A percentile compares a stretch with the other conserved stretches of the same genome.
Evolutionary conservation across 2,113 vertebrate genomes (phyloP).

Genomic region (Lasiurus cinereus): DNA sequence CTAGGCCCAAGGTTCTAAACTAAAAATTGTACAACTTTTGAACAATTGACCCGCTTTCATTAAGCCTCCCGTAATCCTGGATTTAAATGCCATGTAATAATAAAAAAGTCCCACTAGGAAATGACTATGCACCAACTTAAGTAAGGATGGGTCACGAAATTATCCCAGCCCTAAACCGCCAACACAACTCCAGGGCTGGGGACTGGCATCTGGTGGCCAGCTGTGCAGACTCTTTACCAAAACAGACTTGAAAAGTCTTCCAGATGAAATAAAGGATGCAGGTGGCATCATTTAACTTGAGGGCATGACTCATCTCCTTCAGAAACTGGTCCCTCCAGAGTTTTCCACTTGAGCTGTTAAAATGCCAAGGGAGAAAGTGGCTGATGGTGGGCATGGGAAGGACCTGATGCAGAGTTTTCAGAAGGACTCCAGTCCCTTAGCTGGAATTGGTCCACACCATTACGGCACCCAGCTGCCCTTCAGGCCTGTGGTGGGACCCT

Average conservation of each 20-base stretch:
- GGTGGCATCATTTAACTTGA: constrained; percentile 72
- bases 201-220: constrained; percentile 78
- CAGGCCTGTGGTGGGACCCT: neutral
- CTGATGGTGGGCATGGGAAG: neutral
- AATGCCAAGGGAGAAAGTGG: constrained; percentile 28
- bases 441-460: neutral
- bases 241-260: constrained; percentile 41
- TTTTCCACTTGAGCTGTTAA: constrained; percentile 58
- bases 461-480: neutral
- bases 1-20: neutral
- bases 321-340: constrained; percentile 37
- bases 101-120: constrained; percentile 17
- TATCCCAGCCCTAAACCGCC: constrained; percentile 31
- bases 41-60: neutral
- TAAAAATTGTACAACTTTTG: neutral
- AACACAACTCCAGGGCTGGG: neutral
- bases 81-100: neutral
- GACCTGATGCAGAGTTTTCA: neutral
- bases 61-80: neutral
- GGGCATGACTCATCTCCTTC: constrained; percentile 43
- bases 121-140: neutral
- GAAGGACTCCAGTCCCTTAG: neutral
- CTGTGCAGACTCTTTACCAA: constrained; percentile 56
- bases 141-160: constrained; percentile 50
- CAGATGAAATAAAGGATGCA: constrained; percentile 62